phyloP scores from a whole-genome alignment of 92 coral and sea anemone genomes.

The Ricordea florida region DNA sequence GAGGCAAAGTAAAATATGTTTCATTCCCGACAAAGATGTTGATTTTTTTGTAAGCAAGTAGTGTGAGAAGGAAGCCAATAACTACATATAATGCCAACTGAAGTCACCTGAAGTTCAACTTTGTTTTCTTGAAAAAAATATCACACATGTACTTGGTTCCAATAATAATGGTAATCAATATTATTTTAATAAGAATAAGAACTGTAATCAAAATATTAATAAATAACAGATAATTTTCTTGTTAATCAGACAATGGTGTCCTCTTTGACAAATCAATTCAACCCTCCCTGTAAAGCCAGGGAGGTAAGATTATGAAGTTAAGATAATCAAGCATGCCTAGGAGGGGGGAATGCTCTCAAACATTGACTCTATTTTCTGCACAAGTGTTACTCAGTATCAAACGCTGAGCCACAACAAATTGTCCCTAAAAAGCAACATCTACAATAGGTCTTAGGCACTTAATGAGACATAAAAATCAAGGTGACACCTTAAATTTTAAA shows the following conservation, averaged over 20 bases:
- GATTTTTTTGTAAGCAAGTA: neutral
- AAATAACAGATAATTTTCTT: neutral
- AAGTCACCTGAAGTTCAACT: neutral
- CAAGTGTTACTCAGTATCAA: neutral
- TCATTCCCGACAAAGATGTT: neutral
- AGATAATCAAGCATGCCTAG: neutral
- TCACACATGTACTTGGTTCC: neutral
- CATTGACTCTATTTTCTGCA: neutral
- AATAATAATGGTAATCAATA: neutral
- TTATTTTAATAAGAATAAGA: neutral
- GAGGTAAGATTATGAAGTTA: neutral
- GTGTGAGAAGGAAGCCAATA: conserved; percentile 2
- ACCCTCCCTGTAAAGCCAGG: neutral
- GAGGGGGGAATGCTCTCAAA: neutral
- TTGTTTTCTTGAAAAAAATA: neutral
- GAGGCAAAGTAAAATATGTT: neutral
- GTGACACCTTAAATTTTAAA: neutral
- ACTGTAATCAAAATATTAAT: neutral
- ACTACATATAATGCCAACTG: neutral
- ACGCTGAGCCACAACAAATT: no score
- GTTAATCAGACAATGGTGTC: neutral
- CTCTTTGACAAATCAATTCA: neutral
- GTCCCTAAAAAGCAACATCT: no score
- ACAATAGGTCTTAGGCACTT: no score
- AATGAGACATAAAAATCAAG: neutral